A percentile compares a stretch with the other conserved stretches of the same genome.
Conservation (phyloP, 1,140 invertebrate genomes). For the Hestina assimilis region DNA sequence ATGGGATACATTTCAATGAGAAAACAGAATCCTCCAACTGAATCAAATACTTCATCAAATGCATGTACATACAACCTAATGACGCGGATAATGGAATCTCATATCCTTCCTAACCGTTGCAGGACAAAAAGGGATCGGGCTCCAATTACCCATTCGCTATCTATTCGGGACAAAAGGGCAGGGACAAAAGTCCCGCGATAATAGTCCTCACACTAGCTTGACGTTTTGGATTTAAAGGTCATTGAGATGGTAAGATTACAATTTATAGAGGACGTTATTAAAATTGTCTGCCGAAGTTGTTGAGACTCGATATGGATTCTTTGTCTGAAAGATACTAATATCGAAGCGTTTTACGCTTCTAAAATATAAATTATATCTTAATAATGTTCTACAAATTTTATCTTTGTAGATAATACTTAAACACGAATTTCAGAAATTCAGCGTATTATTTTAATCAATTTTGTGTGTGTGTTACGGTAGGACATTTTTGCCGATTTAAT, state of each 20-base stretch:
- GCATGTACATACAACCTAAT: slow-evolving; percentile 27
- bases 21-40: neutral
- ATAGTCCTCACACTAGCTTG: slow-evolving; percentile 14
- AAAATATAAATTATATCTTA: too few relatives aligned
- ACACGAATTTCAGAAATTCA: too few relatives aligned
- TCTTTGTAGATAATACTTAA: too few relatives aligned
- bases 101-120: slow-evolving; percentile 16
- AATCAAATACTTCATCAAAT: slow-evolving; percentile 5
- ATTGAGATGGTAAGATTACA: neutral
- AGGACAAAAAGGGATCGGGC: slow-evolving; percentile 27
- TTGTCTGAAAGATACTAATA: neutral
- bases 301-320: neutral
- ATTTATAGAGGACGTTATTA: neutral
- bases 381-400: too few relatives aligned
- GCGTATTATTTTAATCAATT: too few relatives aligned
- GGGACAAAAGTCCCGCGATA: slow-evolving; percentile 21
- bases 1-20: neutral
- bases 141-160: slow-evolving; percentile 32
- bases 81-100: slow-evolving; percentile 32
- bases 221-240: slow-evolving; percentile 12
- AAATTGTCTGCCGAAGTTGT: neutral
- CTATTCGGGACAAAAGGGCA: slow-evolving; percentile 22
- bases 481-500: too few relatives aligned
- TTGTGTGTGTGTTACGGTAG: too few relatives aligned
- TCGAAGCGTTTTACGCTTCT: neutral